Evolutionary conservation across 2,113 vertebrate genomes (phyloP).

Genomic region (Pseudonaja textilis): DNA sequence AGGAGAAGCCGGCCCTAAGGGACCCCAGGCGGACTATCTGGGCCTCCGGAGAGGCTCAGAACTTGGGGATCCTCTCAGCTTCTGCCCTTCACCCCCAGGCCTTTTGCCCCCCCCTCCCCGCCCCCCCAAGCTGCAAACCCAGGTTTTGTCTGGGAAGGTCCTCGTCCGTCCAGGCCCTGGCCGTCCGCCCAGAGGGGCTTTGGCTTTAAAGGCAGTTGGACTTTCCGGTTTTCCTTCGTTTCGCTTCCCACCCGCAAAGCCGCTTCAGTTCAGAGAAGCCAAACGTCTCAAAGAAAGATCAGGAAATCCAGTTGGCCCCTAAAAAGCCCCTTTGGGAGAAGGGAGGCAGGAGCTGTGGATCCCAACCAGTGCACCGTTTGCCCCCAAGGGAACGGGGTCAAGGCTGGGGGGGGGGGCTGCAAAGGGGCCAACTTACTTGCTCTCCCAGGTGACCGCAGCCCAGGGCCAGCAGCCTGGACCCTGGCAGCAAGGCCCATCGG

Average conservation of each 20-base stretch:
- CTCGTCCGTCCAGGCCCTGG: not conserved
- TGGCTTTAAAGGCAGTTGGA: not conserved
- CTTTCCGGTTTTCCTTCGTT: not conserved
- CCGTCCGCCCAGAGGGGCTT: not conserved
- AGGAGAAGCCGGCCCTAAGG: not conserved
- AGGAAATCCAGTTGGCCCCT: not conserved
- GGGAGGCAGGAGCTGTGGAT: not conserved
- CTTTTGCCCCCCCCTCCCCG: too few relatives aligned
- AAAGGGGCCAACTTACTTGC: not conserved
- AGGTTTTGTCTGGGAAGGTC: not conserved
- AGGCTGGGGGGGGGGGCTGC: not conserved
- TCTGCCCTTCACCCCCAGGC: not conserved
- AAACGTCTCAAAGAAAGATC: too few relatives aligned
- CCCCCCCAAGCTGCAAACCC: not conserved
- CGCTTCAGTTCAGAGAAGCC: too few relatives aligned
- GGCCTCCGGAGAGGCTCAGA: not conserved
- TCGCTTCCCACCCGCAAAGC: not conserved
- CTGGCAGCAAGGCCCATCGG: not conserved
- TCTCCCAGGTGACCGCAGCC: not conserved
- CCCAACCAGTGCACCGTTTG: not conserved
- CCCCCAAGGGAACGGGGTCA: not conserved
- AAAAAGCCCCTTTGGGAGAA: not conserved
- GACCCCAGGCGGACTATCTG: not conserved
- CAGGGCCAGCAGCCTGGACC: not conserved
- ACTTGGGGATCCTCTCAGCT: not conserved